Percentiles rank a stretch among this genome's conserved stretches.
These are phyloP conservation scores for Rhinatrema bivittatum DNA, from an alignment of 2,797 vertebrate genomes.

Conservation along the genomic window DNA sequence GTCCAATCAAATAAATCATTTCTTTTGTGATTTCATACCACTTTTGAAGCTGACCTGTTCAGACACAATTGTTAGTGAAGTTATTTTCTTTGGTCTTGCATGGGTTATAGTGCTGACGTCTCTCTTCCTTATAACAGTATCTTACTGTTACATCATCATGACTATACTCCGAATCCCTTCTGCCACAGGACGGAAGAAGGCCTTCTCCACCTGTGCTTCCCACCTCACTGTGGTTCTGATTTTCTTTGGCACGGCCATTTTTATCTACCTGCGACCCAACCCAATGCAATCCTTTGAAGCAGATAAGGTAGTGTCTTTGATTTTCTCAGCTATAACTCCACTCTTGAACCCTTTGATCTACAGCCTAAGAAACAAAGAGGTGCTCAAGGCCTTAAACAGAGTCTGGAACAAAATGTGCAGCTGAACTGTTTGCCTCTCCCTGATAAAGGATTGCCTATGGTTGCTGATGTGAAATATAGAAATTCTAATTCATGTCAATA, in stretches of 20 bases:
- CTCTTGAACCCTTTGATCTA: conserved; percentile 9
- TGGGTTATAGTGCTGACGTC: neutral
- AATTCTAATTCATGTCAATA: too few species aligned
- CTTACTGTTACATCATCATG: conserved; percentile 23
- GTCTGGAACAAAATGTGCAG: too few species aligned
- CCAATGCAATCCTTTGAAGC: conserved; percentile 4
- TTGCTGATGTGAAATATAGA: too few species aligned
- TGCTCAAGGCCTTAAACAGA: too few species aligned
- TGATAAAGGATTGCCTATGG: too few species aligned
- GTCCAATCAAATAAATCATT: conserved; percentile 16
- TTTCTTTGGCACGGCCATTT: conserved; percentile 9
- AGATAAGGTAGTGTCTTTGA: conserved; percentile 1
- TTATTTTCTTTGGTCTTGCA: conserved; percentile 20
- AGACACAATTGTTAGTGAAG: conserved; percentile 16
- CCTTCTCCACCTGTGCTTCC: conserved; percentile 24
- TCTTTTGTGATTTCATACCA: conserved; percentile 31
- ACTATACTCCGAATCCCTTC: conserved; percentile 29
- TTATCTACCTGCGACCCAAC: conserved; percentile 6
- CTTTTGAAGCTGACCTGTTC: conserved; percentile 26
- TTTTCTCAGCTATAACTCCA: conserved; percentile 5
- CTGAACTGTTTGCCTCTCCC: too few species aligned
- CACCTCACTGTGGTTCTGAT: conserved; percentile 1
- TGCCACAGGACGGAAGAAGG: conserved; percentile 8
- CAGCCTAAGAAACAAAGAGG: neutral
- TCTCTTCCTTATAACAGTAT: conserved; percentile 18